Conservation (phyloP, 2,888 invertebrate genomes). For the Epicampocera succincta region DNA sequence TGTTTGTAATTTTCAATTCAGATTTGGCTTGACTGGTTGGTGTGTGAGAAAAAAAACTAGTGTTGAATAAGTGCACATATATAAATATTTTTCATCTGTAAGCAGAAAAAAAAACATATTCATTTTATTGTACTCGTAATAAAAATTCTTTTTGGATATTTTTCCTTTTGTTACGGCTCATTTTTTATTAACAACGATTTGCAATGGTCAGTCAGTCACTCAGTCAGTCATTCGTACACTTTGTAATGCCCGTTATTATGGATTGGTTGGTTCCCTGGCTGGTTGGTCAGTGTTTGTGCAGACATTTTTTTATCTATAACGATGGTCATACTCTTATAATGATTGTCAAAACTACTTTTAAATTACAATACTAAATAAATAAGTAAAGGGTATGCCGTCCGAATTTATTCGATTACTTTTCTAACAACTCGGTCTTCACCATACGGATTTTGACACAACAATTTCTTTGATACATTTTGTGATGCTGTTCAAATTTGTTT, state of each 20-base stretch:
- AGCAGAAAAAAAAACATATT: slow-evolving; percentile 27
- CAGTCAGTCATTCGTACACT: slow-evolving; percentile 51
- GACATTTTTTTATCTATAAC: slow-evolving; percentile 12
- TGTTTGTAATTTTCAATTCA: slow-evolving; percentile 23
- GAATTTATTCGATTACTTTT: too few species aligned
- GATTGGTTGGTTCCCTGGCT: not conserved
- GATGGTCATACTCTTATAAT: slow-evolving; percentile 38
- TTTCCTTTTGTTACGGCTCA: slow-evolving; percentile 66
- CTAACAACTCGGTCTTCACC: too few species aligned
- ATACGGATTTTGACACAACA: too few species aligned
- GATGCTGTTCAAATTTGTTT: too few species aligned
- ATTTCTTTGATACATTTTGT: too few species aligned
- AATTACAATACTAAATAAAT: slow-evolving; percentile 25
- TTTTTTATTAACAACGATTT: slow-evolving; percentile 66
- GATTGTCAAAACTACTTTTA: slow-evolving; percentile 57
- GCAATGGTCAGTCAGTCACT: slow-evolving; percentile 61
- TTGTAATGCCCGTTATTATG: slow-evolving; percentile 32
- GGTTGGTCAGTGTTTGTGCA: slow-evolving; percentile 14
- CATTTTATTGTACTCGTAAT: slow-evolving; percentile 30
- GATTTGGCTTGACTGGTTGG: not conserved
- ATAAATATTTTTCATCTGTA: slow-evolving; percentile 41
- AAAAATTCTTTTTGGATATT: slow-evolving; percentile 57
- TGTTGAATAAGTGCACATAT: slow-evolving; percentile 7
- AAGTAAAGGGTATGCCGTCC: slow-evolving; percentile 17
- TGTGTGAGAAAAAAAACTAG: slow-evolving; percentile 36